Percentiles rank a stretch among this genome's conserved stretches.
Conservation (phyloP, 2,888 invertebrate genomes). For the Helicoverpa assulta region DNA sequence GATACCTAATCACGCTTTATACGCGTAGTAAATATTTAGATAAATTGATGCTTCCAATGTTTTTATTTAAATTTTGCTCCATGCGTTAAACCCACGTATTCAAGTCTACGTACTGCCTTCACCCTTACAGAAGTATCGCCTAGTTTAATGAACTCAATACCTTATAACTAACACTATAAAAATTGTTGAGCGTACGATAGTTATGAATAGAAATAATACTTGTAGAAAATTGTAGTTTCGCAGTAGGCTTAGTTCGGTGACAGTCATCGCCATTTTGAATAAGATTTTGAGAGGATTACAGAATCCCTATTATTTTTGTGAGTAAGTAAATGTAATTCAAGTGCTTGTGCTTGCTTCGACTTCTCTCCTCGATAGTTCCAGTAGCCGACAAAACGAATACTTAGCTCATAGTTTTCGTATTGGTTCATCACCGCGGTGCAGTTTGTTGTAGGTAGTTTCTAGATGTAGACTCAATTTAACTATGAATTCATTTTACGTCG, state of each 20-base stretch:
- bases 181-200: slow-evolving; percentile 58
- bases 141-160: slow-evolving; percentile 43
- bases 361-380: slow-evolving; percentile 36
- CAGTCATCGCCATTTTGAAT: slow-evolving; percentile 44
- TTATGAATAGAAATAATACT: slow-evolving; percentile 46
- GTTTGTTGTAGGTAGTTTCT: slow-evolving; percentile 31
- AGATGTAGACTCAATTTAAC: slow-evolving; percentile 22
- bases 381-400: slow-evolving; percentile 48
- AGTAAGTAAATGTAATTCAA: slow-evolving; percentile 44
- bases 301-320: slow-evolving; percentile 30
- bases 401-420: slow-evolving; percentile 4
- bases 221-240: slow-evolving; percentile 60
- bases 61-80: slow-evolving; percentile 2
- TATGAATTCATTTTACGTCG: slow-evolving; percentile 8
- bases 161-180: slow-evolving; percentile 38
- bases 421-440: slow-evolving; percentile 15
- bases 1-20: slow-evolving; percentile 23
- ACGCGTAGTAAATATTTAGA: slow-evolving; percentile 8
- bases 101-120: slow-evolving; percentile 49
- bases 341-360: slow-evolving; percentile 55
- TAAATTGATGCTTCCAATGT: not conserved
- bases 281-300: slow-evolving; percentile 40
- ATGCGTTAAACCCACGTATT: not conserved
- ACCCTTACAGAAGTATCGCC: slow-evolving; percentile 45
- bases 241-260: slow-evolving; percentile 57